Percentiles rank a stretch among this genome's conserved stretches.
Evolutionary conservation across 35 echinoderm and acorn worm genomes (phyloP).

Genomic region (Diadema setosum): DNA sequence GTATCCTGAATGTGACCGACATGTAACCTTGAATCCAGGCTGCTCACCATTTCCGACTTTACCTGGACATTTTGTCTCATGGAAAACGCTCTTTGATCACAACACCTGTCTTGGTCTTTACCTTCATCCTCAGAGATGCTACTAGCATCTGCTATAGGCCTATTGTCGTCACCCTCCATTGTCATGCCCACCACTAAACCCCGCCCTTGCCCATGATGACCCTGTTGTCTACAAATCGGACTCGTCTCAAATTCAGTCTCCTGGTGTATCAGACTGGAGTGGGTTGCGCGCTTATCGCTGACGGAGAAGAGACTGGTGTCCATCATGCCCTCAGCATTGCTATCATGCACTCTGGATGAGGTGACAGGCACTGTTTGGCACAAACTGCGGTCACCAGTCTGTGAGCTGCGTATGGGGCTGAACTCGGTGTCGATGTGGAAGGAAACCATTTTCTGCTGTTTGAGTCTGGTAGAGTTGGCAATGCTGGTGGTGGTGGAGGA

Average conservation of each 20-base stretch:
- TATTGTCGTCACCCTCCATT: neutral
- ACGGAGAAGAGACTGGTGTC: constrained; percentile 1
- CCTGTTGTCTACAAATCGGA: neutral
- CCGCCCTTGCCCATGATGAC: neutral
- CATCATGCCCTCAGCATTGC: neutral
- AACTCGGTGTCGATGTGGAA: neutral
- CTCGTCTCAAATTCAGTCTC: neutral
- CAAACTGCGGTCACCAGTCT: neutral
- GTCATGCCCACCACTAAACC: neutral
- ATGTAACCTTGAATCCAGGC: neutral
- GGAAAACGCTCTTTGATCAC: neutral
- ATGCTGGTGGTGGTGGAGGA: no score
- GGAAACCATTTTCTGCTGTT: neutral
- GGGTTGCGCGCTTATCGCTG: no score
- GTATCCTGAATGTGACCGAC: no score
- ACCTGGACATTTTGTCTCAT: neutral
- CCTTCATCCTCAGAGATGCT: neutral
- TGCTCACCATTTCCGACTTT: neutral
- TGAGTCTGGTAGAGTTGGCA: no score
- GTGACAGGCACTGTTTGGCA: neutral
- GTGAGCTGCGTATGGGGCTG: neutral
- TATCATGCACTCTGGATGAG: neutral
- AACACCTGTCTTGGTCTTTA: neutral
- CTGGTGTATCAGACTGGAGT: neutral
- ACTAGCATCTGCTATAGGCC: neutral